phyloP scores from a whole-genome alignment of 2,113 vertebrate genomes.

The Tiliqua scincoides region DNA sequence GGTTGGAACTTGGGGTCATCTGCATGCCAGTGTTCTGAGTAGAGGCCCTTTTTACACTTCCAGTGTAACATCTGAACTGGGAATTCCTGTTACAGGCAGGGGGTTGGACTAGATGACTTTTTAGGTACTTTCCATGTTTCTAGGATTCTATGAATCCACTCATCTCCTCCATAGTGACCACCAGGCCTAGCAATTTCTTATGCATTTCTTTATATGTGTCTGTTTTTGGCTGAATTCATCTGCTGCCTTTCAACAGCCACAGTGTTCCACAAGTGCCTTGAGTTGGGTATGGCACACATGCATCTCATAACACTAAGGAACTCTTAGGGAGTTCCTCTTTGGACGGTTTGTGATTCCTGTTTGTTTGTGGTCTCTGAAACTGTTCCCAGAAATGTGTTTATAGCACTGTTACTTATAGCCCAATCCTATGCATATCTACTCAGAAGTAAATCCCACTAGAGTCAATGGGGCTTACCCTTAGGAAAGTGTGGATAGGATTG shows the following conservation, averaged over 20 bases:
- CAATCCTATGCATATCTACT: no score
- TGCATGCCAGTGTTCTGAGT: no score
- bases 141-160: no score
- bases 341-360: neutral
- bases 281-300: neutral
- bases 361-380: neutral
- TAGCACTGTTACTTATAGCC: neutral
- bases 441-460: no score
- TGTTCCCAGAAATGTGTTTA: neutral
- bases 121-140: no score
- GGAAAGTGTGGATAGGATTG: no score
- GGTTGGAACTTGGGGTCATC: no score
- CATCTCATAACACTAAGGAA: neutral
- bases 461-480: no score
- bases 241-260: neutral
- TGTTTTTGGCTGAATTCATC: neutral
- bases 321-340: neutral
- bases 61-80: neutral
- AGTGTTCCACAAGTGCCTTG: neutral
- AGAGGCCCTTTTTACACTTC: neutral
- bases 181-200: neutral
- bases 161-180: neutral
- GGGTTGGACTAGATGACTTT: no score
- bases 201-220: neutral
- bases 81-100: no score